Evolutionary conservation across 2,888 invertebrate genomes (phyloP), one percentile per base, ranked within the genome.

Genomic region (Archips crataeganus): DNA sequence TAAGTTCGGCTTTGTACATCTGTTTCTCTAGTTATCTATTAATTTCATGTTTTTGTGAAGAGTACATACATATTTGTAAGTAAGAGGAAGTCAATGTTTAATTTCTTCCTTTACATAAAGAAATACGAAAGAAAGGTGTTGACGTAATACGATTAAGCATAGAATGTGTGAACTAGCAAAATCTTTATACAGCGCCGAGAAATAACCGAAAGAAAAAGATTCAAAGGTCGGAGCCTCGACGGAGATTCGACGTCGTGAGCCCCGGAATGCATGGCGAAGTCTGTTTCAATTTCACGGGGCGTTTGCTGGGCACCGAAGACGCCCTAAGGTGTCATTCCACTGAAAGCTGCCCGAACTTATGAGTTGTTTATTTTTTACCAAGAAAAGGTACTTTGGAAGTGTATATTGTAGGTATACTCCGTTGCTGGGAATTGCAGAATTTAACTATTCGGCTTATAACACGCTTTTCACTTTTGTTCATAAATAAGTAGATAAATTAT

Each of bases 231-330:
- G 83, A 81, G 23, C 23, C 23, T 23, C 23, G 23, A 23, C 23
- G 23, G 23, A 23, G 23, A 84, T 85, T 83, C 84, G 84, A 82
- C 84, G 82, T 78, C 79, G 79, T 80, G 84, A 88, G 87, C 86
- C 87, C 85, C 82, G 82, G 84, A 84, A 79, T 80, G 79, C 86
- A 87, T 87, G 85, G 87, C 77, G 87, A 79, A 79, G 90, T 89
- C 89, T 87, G 90, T 92, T 92, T 92, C 93, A 93, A 94, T 94
- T 93, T 93, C 93, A 93, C 93, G 93, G 92, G 86, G 89, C 91
- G 90, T 93, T 93, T 92, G 93, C 87, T 86, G 88, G 90, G 90
- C 90, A 89, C 88, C 87, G 90, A 92, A 90, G 89, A 91, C 86
- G 87, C 93, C 93, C 93, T 85, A 86, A 91, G 93, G 93, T 91